phyloP scores from a whole-genome alignment of 2,797 vertebrate genomes.

The Sparus aurata region DNA sequence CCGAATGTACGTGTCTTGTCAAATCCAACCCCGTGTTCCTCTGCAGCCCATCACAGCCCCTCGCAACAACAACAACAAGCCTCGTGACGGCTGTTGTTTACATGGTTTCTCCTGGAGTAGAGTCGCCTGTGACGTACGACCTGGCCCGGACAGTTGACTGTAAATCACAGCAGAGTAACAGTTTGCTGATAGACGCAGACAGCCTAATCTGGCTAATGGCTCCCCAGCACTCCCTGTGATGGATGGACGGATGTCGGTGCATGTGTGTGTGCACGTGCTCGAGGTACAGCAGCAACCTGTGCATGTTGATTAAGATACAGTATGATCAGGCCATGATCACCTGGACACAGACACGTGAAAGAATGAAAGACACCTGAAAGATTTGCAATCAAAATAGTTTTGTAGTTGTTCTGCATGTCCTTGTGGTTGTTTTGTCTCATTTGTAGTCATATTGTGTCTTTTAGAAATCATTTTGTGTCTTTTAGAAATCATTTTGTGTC shows the following conservation, averaged over 20 bases:
- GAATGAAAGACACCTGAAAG: too few relatives aligned
- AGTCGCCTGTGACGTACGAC: conserved; percentile 29
- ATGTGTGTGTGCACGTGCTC: conserved; percentile 8
- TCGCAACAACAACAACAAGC: conserved; percentile 16
- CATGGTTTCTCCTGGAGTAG: conserved; percentile 1
- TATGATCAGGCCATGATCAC: neutral
- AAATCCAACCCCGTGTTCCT: neutral
- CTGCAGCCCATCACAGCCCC: neutral
- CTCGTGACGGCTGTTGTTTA: conserved; percentile 28
- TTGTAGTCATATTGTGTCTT: too few relatives aligned
- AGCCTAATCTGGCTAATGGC: conserved; percentile 77
- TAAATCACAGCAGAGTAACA: conserved; percentile 61
- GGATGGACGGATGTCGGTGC: conserved; percentile 42
- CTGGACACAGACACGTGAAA: neutral
- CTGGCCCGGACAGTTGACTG: neutral
- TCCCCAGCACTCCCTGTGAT: conserved; percentile 27
- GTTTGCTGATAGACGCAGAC: conserved; percentile 63
- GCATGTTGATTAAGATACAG: conserved; percentile 49
- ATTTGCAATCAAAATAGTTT: too few relatives aligned
- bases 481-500: too few relatives aligned
- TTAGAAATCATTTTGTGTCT: too few relatives aligned
- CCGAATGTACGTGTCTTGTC: neutral
- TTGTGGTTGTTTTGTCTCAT: neutral
- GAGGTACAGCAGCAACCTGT: conserved; percentile 25
- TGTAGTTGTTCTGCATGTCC: neutral